Evolutionary conservation across 2,888 invertebrate species (phyloP).

Genomic region (Leucophenga maculata): DNA sequence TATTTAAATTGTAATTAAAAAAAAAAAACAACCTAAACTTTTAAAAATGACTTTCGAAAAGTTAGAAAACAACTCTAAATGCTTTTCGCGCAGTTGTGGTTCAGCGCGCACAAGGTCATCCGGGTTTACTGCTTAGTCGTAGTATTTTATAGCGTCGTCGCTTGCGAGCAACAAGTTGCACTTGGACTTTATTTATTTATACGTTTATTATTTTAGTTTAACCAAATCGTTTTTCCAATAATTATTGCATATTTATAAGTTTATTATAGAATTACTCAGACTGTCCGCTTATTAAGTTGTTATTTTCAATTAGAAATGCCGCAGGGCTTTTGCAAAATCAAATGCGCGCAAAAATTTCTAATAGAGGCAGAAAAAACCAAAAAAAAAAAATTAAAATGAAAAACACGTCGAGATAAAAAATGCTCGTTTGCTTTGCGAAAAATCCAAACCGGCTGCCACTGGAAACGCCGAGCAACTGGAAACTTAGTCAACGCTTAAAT

Average conservation of each 20-base stretch:
- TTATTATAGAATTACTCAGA: not conserved
- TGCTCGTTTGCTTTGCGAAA: constrained; percentile 37
- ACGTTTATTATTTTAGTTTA: not conserved
- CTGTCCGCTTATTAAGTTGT: not conserved
- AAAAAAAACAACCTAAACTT: constrained; percentile 1
- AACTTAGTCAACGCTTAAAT: constrained; percentile 44
- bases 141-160: not conserved
- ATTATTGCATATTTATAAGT: constrained; percentile 12
- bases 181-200: not conserved
- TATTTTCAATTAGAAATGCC: constrained; percentile 6
- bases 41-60: not conserved
- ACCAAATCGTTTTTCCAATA: not conserved
- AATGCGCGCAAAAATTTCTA: not conserved
- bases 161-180: constrained; percentile 12
- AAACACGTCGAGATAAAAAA: not conserved
- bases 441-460: constrained; percentile 46
- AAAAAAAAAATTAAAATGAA: too few species aligned
- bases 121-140: not conserved
- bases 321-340: not conserved
- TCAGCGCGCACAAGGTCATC: not conserved
- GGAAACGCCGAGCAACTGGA: constrained; percentile 60
- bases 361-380: not conserved
- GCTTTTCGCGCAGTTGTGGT: not conserved
- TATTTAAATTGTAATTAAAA: too few species aligned
- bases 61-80: not conserved